These are phyloP conservation scores for Brenthis ino DNA, from an alignment of 2,888 invertebrate species.

Conservation along the genomic window DNA sequence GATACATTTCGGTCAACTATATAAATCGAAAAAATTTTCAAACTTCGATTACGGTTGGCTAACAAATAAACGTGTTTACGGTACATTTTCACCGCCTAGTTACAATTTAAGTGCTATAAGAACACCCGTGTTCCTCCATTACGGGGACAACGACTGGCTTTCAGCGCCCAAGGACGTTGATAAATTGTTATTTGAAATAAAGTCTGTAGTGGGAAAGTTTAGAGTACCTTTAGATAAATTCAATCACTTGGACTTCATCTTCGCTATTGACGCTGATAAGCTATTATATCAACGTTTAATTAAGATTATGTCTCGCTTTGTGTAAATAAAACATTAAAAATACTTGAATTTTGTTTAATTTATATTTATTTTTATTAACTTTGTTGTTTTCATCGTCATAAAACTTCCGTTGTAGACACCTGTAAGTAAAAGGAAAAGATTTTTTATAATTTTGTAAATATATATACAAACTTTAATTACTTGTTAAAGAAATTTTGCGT, in stretches of 20 bases:
- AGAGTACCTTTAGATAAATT: constrained; percentile 71
- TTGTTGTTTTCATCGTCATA: constrained; percentile 12
- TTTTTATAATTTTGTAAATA: background rate
- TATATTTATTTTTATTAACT: constrained; percentile 11
- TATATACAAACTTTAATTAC: too few species aligned
- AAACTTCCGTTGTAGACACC: constrained; percentile 39
- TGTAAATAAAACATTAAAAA: constrained; percentile 43
- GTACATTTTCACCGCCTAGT: constrained; percentile 72
- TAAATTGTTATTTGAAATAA: constrained; percentile 63
- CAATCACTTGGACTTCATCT: constrained; percentile 83
- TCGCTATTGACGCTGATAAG: constrained; percentile 80
- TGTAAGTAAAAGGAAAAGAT: constrained; percentile 28
- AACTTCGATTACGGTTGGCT: constrained; percentile 77
- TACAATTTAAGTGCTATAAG: constrained; percentile 72
- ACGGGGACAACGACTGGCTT: constrained; percentile 78
- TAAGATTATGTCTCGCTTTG: constrained; percentile 69
- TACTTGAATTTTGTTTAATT: constrained; percentile 16
- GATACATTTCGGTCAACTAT: constrained; percentile 77
- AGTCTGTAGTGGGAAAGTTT: constrained; percentile 70
- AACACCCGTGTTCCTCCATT: constrained; percentile 77
- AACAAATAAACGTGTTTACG: constrained; percentile 70
- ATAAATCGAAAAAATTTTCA: constrained; percentile 70
- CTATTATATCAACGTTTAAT: constrained; percentile 81
- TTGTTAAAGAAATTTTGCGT: too few species aligned
- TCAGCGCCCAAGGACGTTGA: constrained; percentile 72